phyloP scores from a whole-genome alignment of 2,888 invertebrate species.

The Pseudococcus jackbeardsleyi region DNA sequence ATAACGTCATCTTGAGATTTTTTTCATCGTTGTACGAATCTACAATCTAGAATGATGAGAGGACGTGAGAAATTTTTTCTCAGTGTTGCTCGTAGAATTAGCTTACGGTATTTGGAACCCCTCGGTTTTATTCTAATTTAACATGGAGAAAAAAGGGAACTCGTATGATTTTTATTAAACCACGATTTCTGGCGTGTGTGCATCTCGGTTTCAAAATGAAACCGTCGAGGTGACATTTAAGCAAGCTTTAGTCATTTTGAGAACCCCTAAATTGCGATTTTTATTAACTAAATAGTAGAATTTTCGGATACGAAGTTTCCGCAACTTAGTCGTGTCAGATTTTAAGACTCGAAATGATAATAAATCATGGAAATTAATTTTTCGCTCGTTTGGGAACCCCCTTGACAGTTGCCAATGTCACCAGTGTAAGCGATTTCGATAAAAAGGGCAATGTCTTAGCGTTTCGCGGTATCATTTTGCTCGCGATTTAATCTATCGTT shows the following conservation, averaged over 20 bases:
- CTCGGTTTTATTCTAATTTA: not conserved
- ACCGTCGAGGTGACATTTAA: not conserved
- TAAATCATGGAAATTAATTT: slow-evolving; percentile 43
- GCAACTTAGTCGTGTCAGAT: slow-evolving; percentile 4
- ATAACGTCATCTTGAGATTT: not conserved
- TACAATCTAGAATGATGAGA: not conserved
- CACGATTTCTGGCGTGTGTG: not conserved
- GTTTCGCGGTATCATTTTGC: not conserved
- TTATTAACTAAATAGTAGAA: slow-evolving; percentile 14
- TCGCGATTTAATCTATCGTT: slow-evolving; percentile 3
- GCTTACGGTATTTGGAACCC: not conserved
- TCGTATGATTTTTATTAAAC: slow-evolving; percentile 26
- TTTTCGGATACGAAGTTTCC: not conserved
- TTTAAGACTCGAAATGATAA: slow-evolving; percentile 38
- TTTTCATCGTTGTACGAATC: not conserved
- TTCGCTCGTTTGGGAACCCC: slow-evolving; percentile 18
- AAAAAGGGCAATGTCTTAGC: not conserved
- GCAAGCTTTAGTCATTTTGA: not conserved
- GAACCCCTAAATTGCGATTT: not conserved
- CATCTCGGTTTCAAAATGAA: not conserved
- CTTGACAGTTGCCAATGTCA: slow-evolving; percentile 41
- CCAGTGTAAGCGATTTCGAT: not conserved
- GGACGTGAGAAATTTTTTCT: not conserved
- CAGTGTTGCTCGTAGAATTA: not conserved
- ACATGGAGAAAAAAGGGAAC: not conserved